Evolutionary conservation across 37 sponge, comb jelly and placozoan species (phyloP), one percentile per base, ranked within the genome.

Genomic region (Chondrilla cf. caribensis): DNA sequence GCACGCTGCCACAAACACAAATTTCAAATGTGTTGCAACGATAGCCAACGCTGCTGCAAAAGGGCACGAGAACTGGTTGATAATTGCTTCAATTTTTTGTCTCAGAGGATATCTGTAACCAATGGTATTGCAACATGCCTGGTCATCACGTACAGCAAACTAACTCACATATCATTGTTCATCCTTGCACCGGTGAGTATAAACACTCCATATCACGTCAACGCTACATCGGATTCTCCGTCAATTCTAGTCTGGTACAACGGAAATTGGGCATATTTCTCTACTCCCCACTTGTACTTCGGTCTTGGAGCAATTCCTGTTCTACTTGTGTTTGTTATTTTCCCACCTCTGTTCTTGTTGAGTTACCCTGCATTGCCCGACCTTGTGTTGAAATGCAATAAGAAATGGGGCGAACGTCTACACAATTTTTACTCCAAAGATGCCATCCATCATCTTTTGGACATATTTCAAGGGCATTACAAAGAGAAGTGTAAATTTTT

Each of bases 111-210:
- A 8, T 67, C 33, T 33, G 29, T 67, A 31, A 33, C 1, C n/a
- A 26, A 29, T 67, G 68, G 68, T 18, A 67, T 67, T 18, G 68
- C 68, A n/a, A 67, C 68, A 17, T 67, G 68, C 33, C 4, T 67
- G 2, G 35, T 67, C 5, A 28, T 67, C 68, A 67, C 68, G 17
- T 67, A 67, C 35, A 18, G 68, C 32, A 33, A 67, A 1, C 32
- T 67, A 29, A 33, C 35, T 0, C 29, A 18, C 15, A 67, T 67
- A 33, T 67, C 68, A 33, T 29, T 67, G 33, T 67, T 67, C 68
- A 28, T 67, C 32, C 68, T 67, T 67, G 35, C 68, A 67, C 68
- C 68, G 3, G 35, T 4, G 17, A 28, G 2, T 33, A 28, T 67
- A 17, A 67, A 26, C 1, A 32, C 29, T 7, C 68, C 68, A 6